Conservation (phyloP, 2,113 vertebrate species). For the Urocolius indicus region DNA sequence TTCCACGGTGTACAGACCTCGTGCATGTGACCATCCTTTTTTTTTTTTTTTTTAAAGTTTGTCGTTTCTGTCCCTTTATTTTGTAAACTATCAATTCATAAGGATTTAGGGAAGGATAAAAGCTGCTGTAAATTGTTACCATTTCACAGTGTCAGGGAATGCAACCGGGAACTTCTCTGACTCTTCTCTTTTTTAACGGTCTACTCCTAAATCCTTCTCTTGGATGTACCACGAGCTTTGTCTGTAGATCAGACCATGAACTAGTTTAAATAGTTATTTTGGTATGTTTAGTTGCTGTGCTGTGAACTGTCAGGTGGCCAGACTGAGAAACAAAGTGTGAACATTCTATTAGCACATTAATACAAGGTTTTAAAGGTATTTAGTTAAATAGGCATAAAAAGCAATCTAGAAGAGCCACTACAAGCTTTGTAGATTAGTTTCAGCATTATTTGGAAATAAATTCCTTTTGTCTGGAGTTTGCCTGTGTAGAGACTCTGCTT, state of each 20-base stretch:
- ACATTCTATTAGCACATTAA: neutral
- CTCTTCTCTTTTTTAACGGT: neutral
- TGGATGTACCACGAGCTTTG: neutral
- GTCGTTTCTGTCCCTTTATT: neutral
- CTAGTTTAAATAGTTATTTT: conserved; percentile 25
- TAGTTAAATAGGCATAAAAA: neutral
- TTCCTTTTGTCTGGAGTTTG: neutral
- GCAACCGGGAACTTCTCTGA: neutral
- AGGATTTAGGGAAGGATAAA: conserved; percentile 10
- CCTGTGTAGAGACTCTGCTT: neutral
- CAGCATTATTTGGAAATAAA: neutral
- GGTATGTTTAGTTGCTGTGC: neutral
- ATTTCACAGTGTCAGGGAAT: neutral
- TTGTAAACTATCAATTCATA: neutral
- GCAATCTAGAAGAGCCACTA: neutral
- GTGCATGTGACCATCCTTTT: neutral
- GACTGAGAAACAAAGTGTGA: conserved; percentile 11
- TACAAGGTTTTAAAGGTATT: neutral
- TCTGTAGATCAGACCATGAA: conserved; percentile 28
- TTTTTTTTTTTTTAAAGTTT: too few relatives aligned
- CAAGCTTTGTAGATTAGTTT: neutral
- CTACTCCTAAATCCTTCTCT: neutral
- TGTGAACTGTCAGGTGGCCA: neutral
- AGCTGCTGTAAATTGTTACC: neutral
- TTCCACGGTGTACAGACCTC: neutral